Conservation (phyloP, 2,888 invertebrate species). For the Pseudoips prasinana region DNA sequence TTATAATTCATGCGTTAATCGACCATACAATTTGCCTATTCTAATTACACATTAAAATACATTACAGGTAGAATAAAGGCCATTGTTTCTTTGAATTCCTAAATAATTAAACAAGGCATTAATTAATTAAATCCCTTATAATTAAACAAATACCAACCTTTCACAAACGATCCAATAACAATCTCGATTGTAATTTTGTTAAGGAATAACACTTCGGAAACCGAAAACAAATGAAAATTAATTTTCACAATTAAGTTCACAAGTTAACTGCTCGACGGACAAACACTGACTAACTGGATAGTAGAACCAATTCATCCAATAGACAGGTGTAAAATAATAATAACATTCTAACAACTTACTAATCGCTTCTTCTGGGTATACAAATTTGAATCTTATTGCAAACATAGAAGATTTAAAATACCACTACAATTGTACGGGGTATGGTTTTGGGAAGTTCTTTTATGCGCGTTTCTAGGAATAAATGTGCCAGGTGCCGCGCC, state of each 20-base stretch:
- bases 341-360: conserved; percentile 17
- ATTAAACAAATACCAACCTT: conserved; percentile 20
- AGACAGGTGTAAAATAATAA: conserved; percentile 19
- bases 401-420: neutral
- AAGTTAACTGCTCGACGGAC: conserved; percentile 18
- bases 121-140: too few species aligned
- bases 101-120: too few species aligned
- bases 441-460: neutral
- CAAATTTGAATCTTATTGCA: conserved; percentile 5
- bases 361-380: too few species aligned
- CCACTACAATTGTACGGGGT: conserved; percentile 13
- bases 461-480: conserved; percentile 13
- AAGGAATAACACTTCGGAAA: conserved; percentile 20
- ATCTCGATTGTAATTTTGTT: too few species aligned
- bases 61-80: too few species aligned
- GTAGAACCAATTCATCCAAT: conserved; percentile 1
- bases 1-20: too few species aligned
- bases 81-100: too few species aligned
- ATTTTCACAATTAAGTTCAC: conserved; percentile 9
- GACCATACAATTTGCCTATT: too few species aligned
- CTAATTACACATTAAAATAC: too few species aligned
- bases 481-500: neutral
- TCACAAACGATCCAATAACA: conserved; percentile 23
- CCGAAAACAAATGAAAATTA: too few species aligned
- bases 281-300: conserved; percentile 37